Percentiles rank a stretch among this genome's conserved stretches.
phyloP scores from a whole-genome alignment of 64 coral and sea anemone genomes.

The Pachyseris speciosa region DNA sequence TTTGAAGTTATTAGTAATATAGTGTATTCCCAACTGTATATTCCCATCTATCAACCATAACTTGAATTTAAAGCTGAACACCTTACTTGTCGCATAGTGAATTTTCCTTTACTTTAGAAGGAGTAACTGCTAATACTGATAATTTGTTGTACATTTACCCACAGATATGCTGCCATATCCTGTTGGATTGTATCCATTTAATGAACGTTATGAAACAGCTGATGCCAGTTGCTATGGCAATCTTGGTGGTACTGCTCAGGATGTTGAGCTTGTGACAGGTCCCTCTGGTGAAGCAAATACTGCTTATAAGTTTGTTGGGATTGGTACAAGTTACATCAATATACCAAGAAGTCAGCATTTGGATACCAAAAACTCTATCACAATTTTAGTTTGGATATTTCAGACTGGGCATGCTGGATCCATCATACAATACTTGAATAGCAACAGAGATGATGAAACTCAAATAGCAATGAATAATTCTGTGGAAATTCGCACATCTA shows the following conservation, averaged over 20 bases:
- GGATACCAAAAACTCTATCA: conserved; percentile 41
- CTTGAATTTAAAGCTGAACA: too few relatives aligned
- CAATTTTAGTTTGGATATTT: conserved; percentile 57
- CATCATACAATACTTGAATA: conserved; percentile 21
- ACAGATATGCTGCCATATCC: conserved; percentile 35
- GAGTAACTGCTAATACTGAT: too few relatives aligned
- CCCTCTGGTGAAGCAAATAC: background rate
- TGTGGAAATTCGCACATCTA: conserved; percentile 15
- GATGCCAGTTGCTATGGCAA: conserved; percentile 75
- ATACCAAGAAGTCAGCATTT: conserved; percentile 28
- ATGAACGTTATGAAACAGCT: conserved; percentile 18
- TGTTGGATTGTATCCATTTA: conserved; percentile 59
- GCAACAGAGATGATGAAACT: background rate
- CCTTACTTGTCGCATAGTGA: too few relatives aligned
- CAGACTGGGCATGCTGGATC: conserved; percentile 55
- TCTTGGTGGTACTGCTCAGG: background rate
- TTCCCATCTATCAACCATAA: too few relatives aligned
- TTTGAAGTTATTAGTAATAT: too few relatives aligned
- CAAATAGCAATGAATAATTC: background rate
- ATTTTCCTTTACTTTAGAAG: too few relatives aligned
- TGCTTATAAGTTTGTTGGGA: conserved; percentile 58
- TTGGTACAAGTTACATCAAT: conserved; percentile 46
- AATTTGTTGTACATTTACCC: background rate
- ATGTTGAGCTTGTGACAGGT: conserved; percentile 30
- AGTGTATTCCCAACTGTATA: too few relatives aligned